Conservation (phyloP, 2,797 vertebrate species). For the Microchirus variegatus region DNA sequence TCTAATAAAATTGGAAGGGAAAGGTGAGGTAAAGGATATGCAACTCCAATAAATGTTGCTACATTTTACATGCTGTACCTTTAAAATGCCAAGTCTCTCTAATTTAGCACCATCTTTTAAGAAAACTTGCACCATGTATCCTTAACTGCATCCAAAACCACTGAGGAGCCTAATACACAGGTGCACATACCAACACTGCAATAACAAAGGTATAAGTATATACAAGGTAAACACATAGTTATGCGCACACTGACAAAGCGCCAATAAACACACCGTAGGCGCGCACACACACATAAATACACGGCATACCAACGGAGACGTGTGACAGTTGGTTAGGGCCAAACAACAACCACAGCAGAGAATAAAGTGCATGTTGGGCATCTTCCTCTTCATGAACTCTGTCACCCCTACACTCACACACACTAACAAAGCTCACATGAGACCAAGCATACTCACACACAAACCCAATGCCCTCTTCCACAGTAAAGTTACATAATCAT, state of each 20-base stretch:
- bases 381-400: conserved; percentile 30
- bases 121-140: too few species aligned
- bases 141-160: conserved; percentile 21
- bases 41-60: too few species aligned
- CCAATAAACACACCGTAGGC: not conserved
- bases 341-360: conserved; percentile 14
- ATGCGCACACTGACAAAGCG: not conserved
- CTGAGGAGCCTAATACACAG: conserved; percentile 8
- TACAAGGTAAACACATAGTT: conserved; percentile 8
- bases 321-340: conserved; percentile 18
- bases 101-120: too few species aligned
- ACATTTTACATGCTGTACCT: too few species aligned
- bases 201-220: not conserved
- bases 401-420: conserved; percentile 12
- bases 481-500: conserved; percentile 45
- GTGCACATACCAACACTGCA: conserved; percentile 16
- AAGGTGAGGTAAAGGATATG: too few species aligned
- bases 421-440: conserved; percentile 33
- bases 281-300: not conserved
- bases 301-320: conserved; percentile 7
- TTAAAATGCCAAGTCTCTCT: too few species aligned
- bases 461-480: conserved; percentile 41
- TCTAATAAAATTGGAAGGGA: too few species aligned
- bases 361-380: conserved; percentile 24
- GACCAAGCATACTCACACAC: conserved; percentile 23